These are phyloP conservation scores for Eurosta solidaginis DNA, from an alignment of 1,140 invertebrate species.

Conservation along the genomic window DNA sequence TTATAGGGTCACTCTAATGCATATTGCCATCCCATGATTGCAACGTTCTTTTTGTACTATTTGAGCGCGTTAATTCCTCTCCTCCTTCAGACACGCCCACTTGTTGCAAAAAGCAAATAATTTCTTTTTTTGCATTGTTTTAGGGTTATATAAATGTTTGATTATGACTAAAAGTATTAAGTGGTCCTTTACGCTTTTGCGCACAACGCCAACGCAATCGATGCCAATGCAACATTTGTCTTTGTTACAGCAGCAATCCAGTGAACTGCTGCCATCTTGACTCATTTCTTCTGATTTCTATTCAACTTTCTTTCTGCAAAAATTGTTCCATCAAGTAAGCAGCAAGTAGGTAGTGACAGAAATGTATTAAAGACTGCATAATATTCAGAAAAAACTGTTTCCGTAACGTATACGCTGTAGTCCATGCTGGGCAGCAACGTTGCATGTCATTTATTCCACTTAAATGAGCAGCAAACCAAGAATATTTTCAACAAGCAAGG, in stretches of 20 bases:
- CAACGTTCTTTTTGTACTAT: neutral
- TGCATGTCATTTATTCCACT: conserved; percentile 23
- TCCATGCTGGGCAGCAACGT: neutral
- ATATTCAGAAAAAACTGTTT: neutral
- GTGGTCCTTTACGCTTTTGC: neutral
- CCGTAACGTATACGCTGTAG: neutral
- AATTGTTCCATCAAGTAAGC: too few relatives aligned
- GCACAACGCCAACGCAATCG: neutral
- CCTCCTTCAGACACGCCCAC: neutral
- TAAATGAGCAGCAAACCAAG: conserved; percentile 19
- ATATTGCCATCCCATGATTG: neutral
- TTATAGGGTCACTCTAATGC: too few relatives aligned
- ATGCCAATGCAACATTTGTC: neutral
- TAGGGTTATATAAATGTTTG: conserved; percentile 25
- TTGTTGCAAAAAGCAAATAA: neutral
- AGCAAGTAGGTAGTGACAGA: neutral
- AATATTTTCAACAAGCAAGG: too few relatives aligned
- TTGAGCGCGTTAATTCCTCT: neutral
- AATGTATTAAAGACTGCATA: conserved; percentile 14
- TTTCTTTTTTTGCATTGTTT: conserved; percentile 3
- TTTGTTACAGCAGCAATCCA: neutral
- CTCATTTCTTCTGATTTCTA: neutral
- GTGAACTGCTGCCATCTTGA: neutral
- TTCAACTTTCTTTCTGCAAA: too few relatives aligned
- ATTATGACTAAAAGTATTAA: conserved; percentile 25